Evolutionary conservation across 1,140 invertebrate genomes (phyloP).

Genomic region (Platorchestia sp.): DNA sequence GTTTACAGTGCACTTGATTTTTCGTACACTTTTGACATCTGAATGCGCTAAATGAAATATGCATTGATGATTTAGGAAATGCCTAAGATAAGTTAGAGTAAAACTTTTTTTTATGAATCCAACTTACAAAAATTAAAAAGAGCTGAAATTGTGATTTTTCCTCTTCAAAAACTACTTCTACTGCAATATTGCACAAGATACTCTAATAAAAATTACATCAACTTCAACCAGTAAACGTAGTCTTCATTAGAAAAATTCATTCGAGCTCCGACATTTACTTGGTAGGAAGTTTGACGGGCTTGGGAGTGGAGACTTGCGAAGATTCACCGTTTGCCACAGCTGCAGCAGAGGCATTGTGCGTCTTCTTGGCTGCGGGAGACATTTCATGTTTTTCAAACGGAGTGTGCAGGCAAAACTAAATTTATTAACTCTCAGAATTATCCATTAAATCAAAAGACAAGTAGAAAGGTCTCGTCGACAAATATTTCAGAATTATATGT

Average conservation of each 20-base stretch:
- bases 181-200: background rate
- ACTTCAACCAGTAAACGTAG: background rate
- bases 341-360: background rate
- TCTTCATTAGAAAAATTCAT: background rate
- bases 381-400: background rate
- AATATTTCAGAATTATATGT: background rate
- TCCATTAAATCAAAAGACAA: background rate
- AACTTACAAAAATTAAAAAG: background rate
- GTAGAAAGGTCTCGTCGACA: background rate
- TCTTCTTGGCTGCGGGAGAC: background rate
- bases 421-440: background rate
- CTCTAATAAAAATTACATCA: background rate
- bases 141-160: background rate
- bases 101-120: too few relatives aligned
- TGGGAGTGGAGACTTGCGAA: background rate
- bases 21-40: background rate
- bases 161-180: background rate
- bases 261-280: background rate
- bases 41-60: background rate
- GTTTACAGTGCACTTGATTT: background rate
- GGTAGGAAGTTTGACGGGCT: constrained; percentile 40
- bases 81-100: background rate
- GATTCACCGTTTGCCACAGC: background rate
- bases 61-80: background rate
- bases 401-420: background rate